phyloP scores from a whole-genome alignment of 2,888 invertebrate species.

The Pristionchus entomophagus region DNA sequence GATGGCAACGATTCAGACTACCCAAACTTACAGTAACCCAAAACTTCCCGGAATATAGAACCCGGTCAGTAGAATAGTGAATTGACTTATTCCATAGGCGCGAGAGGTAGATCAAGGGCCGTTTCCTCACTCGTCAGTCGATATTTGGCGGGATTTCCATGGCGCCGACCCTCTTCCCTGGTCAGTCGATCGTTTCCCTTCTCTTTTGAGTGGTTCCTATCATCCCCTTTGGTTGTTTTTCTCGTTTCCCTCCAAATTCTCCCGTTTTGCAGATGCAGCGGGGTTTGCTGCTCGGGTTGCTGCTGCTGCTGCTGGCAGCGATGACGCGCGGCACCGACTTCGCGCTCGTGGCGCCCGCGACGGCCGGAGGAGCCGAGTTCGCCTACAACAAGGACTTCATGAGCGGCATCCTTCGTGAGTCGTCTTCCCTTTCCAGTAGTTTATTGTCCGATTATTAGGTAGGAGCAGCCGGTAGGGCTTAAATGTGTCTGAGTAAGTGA shows the following conservation, averaged over 20 bases:
- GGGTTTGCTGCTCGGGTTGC: conserved; percentile 14
- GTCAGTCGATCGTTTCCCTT: conserved; percentile 2
- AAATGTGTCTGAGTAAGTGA: too few species aligned
- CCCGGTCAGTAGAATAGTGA: too few species aligned
- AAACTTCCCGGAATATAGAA: neutral
- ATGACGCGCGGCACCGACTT: neutral
- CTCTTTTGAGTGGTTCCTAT: neutral
- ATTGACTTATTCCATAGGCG: too few species aligned
- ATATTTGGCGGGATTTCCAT: neutral
- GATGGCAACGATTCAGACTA: neutral
- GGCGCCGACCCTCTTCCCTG: neutral
- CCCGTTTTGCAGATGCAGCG: neutral
- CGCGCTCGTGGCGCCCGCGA: neutral
- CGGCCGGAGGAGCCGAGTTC: neutral
- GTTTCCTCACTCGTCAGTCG: neutral
- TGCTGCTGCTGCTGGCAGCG: neutral
- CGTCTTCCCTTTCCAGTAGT: too few species aligned
- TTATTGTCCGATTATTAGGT: too few species aligned
- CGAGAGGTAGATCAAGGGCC: neutral
- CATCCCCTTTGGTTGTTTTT: neutral
- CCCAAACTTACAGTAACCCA: neutral
- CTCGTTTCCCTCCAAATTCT: neutral
- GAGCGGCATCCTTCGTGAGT: conserved; percentile 37
- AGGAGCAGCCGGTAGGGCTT: too few species aligned
- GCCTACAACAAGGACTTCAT: conserved; percentile 37